Evolutionary conservation across 2,797 vertebrate genomes (phyloP).

Genomic region (Notoglanidium macrostoma): DNA sequence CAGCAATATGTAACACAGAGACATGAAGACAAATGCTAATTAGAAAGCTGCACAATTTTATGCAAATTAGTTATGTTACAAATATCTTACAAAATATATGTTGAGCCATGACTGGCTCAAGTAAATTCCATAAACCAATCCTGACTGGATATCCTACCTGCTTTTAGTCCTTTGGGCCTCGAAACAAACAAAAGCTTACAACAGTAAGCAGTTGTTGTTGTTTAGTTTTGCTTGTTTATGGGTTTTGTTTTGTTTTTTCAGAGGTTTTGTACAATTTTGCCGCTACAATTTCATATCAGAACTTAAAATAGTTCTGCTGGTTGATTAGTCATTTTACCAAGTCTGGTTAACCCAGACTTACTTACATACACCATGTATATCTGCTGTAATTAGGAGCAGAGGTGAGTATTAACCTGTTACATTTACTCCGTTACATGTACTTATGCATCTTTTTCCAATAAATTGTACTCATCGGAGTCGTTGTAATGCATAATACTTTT

Average conservation of each 20-base stretch:
- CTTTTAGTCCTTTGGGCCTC: neutral
- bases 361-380: constrained; percentile 11
- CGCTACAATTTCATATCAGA: neutral
- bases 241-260: too few species aligned
- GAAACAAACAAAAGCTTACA: neutral
- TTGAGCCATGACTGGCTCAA: neutral
- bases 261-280: neutral
- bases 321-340: constrained; percentile 8
- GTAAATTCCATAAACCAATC: neutral
- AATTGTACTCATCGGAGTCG: too few species aligned
- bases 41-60: neutral
- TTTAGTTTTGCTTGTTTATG: neutral
- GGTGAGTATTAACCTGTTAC: too few species aligned
- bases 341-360: constrained; percentile 8
- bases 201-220: too few species aligned
- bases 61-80: neutral
- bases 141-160: neutral
- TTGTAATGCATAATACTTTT: too few species aligned
- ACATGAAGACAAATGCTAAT: neutral
- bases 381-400: neutral
- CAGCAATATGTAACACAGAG: neutral
- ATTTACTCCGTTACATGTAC: too few species aligned
- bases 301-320: neutral
- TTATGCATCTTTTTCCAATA: too few species aligned
- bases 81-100: too few species aligned